Conservation (phyloP, 1,140 invertebrate genomes). For the Ridgeia piscesae region DNA sequence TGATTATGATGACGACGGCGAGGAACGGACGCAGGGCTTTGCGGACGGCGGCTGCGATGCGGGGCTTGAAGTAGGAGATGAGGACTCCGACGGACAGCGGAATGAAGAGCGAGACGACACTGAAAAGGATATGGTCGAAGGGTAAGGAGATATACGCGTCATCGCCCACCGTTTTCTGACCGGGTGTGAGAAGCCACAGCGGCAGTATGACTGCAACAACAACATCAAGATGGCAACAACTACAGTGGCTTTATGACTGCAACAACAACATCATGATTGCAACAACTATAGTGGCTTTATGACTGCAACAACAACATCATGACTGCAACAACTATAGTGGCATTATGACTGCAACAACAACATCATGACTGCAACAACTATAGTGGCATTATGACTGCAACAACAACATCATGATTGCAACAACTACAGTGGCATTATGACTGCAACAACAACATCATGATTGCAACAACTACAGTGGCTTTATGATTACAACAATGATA, state of each 20-base stretch:
- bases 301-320: background rate
- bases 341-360: background rate
- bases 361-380: background rate
- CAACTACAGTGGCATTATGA: background rate
- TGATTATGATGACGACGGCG: conserved; percentile 55
- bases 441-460: background rate
- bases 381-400: background rate
- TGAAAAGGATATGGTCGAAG: conserved; percentile 76
- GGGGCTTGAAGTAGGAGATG: conserved; percentile 67
- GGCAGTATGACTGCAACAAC: background rate
- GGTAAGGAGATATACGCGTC: conserved; percentile 54
- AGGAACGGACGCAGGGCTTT: conserved; percentile 68
- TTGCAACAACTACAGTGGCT: no score
- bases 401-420: background rate
- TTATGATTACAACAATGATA: no score
- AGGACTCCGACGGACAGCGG: conserved; percentile 80
- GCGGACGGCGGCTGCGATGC: conserved; percentile 43
- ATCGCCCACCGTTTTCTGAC: conserved; percentile 72
- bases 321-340: background rate
- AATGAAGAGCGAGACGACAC: conserved; percentile 74
- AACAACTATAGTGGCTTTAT: background rate
- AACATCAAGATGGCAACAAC: no score
- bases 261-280: background rate
- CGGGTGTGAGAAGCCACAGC: conserved; percentile 87
- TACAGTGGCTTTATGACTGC: background rate